A percentile compares a stretch with the other conserved stretches of the same genome.
Evolutionary conservation across 2,113 vertebrate genomes (phyloP).

Genomic region (Catharus minimus): DNA sequence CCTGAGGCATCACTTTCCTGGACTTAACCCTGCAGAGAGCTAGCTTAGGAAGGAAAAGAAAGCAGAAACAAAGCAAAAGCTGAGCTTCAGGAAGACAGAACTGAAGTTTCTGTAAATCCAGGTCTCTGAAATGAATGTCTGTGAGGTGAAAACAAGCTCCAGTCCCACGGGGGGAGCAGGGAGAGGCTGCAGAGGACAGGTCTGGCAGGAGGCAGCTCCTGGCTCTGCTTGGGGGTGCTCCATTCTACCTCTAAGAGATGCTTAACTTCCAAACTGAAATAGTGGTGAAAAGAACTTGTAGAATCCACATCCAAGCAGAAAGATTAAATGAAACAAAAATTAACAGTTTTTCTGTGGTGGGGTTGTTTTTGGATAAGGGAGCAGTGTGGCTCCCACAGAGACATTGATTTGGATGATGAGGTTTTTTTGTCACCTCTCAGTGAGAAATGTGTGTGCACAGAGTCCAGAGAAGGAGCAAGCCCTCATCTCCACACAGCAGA

Average conservation of each 20-base stretch:
- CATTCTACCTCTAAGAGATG: background rate
- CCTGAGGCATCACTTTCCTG: background rate
- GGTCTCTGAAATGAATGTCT: background rate
- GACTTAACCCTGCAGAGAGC: background rate
- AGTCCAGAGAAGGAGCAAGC: background rate
- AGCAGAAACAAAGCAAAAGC: background rate
- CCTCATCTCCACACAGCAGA: fast-evolving
- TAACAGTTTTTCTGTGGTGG: fast-evolving
- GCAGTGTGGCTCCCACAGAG: background rate
- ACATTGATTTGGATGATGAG: fast-evolving
- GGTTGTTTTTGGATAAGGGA: background rate
- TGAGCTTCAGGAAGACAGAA: background rate
- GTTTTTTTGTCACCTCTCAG: background rate
- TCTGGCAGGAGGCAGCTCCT: background rate
- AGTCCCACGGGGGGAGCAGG: background rate
- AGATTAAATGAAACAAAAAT: background rate
- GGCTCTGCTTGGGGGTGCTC: background rate
- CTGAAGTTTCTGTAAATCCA: background rate
- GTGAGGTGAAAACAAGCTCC: background rate
- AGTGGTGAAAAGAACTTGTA: background rate
- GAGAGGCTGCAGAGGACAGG: background rate
- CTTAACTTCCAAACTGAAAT: background rate
- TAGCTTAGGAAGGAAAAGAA: background rate
- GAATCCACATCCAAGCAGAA: background rate
- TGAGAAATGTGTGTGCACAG: background rate